Evolutionary conservation across 2,888 invertebrate species (phyloP).

Genomic region (Ptilodon capucinus): DNA sequence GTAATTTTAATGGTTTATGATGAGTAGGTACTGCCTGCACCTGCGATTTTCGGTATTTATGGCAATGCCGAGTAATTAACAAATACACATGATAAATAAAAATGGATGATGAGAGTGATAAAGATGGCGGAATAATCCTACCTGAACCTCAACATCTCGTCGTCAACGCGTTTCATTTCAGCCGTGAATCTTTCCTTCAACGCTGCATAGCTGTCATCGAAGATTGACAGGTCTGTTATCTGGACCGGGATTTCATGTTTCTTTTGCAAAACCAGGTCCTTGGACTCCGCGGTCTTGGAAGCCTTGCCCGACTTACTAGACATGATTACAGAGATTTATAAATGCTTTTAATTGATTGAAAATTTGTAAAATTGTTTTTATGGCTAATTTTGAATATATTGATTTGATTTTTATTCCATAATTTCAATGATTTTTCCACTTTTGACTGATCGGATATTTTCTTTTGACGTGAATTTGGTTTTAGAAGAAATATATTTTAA

Average conservation of each 20-base stretch:
- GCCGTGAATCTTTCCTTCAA: conserved; percentile 49
- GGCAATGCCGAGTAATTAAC: too few species aligned
- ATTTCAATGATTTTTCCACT: background rate
- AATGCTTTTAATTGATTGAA: background rate
- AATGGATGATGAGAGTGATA: background rate
- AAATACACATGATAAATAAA: too few species aligned
- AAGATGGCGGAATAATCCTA: conserved; percentile 14
- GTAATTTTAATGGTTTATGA: too few species aligned
- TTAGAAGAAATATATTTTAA: background rate
- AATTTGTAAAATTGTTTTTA: background rate
- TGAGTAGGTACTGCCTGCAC: too few species aligned
- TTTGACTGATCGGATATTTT: background rate
- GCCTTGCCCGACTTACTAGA: background rate
- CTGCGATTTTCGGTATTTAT: too few species aligned
- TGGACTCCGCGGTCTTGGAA: background rate
- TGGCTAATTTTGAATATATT: background rate
- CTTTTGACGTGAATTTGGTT: background rate
- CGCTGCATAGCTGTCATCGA: conserved; percentile 43
- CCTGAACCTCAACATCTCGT: conserved; percentile 56
- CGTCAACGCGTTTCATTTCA: conserved; percentile 54
- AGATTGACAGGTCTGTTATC: conserved; percentile 40
- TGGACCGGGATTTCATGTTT: conserved; percentile 40
- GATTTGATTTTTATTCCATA: background rate
- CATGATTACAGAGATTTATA: background rate
- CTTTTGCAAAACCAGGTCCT: conserved; percentile 20